phyloP scores from a whole-genome alignment of 1,140 invertebrate species.

The Anastatus disparis region DNA sequence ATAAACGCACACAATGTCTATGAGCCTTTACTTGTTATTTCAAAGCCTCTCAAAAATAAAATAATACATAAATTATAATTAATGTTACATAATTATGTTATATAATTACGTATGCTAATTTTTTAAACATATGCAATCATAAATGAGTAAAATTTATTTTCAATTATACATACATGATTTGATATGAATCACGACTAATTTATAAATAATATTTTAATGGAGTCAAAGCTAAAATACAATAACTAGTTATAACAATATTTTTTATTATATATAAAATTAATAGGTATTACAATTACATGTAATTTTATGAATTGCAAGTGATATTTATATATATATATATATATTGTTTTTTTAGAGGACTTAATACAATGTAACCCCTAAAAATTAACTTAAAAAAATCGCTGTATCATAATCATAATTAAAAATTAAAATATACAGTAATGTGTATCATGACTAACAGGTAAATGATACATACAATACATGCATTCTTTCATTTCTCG shows the following conservation, averaged over 20 bases:
- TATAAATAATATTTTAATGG: slow-evolving; percentile 10
- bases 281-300: not conserved
- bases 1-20: not conserved
- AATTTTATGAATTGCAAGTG: not conserved
- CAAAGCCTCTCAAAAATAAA: not conserved
- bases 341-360: no score
- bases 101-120: not conserved
- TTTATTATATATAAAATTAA: not conserved
- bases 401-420: not conserved
- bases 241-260: no score
- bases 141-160: not conserved
- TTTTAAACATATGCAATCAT: not conserved
- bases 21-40: not conserved
- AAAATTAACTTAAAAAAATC: not conserved
- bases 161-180: not conserved
- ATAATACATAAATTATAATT: slow-evolving; percentile 5
- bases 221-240: no score
- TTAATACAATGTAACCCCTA: not conserved
- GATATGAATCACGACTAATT: slow-evolving; percentile 3
- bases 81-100: not conserved
- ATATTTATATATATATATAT: slow-evolving; percentile 16
- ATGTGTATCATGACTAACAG: slow-evolving; percentile 15
- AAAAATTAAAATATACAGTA: slow-evolving; percentile 28
- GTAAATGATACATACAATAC: not conserved
- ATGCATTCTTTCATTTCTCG: slow-evolving; percentile 1